Conservation (phyloP, 30 jellyfish, hydroid and myxozoan genomes). For the Nemopilema nomurai region DNA sequence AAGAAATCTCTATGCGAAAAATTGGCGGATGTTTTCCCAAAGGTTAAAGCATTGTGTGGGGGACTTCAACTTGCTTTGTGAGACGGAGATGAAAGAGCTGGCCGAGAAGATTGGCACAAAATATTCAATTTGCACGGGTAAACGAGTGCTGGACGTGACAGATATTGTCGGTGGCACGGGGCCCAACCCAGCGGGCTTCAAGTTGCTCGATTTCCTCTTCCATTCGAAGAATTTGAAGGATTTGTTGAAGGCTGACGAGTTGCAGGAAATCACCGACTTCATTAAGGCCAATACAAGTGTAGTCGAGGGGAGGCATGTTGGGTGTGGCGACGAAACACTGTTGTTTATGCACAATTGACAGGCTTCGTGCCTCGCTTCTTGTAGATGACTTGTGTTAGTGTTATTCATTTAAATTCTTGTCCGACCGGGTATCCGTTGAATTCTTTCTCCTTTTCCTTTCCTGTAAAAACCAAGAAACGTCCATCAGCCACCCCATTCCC, state of each 20-base stretch:
- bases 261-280: slow-evolving; percentile 28
- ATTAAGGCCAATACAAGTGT: slow-evolving; percentile 37
- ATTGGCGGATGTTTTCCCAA: slow-evolving; percentile 36
- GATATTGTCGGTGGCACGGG: slow-evolving; percentile 17
- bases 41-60: slow-evolving; percentile 20
- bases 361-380: no score
- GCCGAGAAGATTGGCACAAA: slow-evolving; percentile 51
- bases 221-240: slow-evolving; percentile 50
- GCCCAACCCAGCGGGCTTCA: slow-evolving; percentile 39
- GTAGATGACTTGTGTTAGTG: no score
- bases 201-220: slow-evolving; percentile 57
- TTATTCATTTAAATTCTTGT: no score
- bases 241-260: neutral
- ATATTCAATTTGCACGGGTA: slow-evolving; percentile 18
- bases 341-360: slow-evolving; percentile 13
- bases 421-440: no score
- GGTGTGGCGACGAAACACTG: slow-evolving; percentile 41
- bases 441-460: no score
- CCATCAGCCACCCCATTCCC: no score
- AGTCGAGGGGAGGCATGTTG: slow-evolving; percentile 21
- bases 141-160: slow-evolving; percentile 45
- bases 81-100: slow-evolving; percentile 16
- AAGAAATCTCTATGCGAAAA: slow-evolving; percentile 44
- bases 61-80: slow-evolving; percentile 47
- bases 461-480: no score